Base-by-base conservation (phyloP, 2,888 invertebrate species). In the Leptinotarsa juncta region DNA sequence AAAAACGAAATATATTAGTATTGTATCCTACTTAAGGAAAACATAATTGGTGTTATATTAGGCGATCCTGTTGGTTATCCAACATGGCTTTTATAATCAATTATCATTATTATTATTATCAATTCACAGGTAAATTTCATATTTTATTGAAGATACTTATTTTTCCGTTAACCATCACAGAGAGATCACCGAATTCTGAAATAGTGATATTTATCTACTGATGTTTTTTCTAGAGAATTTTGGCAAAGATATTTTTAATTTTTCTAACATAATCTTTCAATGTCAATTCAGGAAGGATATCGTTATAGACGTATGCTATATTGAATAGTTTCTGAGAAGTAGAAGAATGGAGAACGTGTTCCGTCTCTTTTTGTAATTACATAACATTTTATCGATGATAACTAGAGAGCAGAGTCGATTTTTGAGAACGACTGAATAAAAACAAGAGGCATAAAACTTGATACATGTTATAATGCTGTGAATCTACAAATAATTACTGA, bases 311-410 rank as follows among this genome's bases (percentile, higher is more conserved):
- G 48, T 53, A 26, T 69, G 50, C 32, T 50, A 65, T 62, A 55
- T 32, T 65, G 66, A 66, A 51, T 49, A 62, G 50, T 78, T 74
- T 77, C 83, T 42, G 62, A 62, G 81, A 71, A 71, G 72, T 83
- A 84, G 81, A 83, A 84, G 83, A 83, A 84, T 83, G 84, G 83
- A 84, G 83, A 82, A 83, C 84, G 82, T 84, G 84, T 84, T 85
- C 85, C 83, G 85, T 84, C 84, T 84, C 73, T 67, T 72, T 74
- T 74, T 72, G 50, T 60, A 60, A 71, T 71, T 67, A 68, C 51
- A n/a, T 62, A 62, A 62, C 62, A 62, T 62, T 62, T n/a, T 12
- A n/a, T n/a, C n/a, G 32, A 42, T 32, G 15, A 51, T 51, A 23
- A 23, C 57, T 57, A 23, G 66, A 26, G 66, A 48, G 32, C 71